Base-by-base conservation (phyloP, 2,888 invertebrate species). In the Clunio marinus region DNA sequence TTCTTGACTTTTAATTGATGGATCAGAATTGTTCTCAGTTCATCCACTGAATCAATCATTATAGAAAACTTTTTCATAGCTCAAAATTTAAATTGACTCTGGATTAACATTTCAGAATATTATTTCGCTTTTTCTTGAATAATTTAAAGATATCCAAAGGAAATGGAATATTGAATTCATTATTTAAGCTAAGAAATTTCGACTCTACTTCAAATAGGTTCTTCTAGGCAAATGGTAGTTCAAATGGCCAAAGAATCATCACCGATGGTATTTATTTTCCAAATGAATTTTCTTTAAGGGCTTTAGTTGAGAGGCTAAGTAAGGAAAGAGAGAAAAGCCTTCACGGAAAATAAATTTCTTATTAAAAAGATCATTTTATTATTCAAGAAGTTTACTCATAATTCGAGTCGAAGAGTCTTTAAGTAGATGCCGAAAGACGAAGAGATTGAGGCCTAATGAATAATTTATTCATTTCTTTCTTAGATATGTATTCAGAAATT, bases 261-360 rank as follows among this genome's bases (percentile, higher is more conserved):
- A 32, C 7, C 35, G 35, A 32, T 32, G 35, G 13, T 32, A 51
- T 51, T 13, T 13, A 51, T 13, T 51, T 51, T 51, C 51, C 2
- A 51, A 51, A 51, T 51, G 51, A 51, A 51, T 51, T 51, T 51
- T 17, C 22, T n/a, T 51, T 17, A 32, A 13, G 35, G 35, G 17
- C 51, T 17, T 5, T 8, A 13, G 3, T 17, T n/a, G 41, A 5
- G 51, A 17, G 51, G 2, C 51, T 4, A 22, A n/a, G 22, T 17
- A 51, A 17, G 51, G 15, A 10, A 51, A 41, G n/a, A 51, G 51
- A 22, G 20, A 7, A 51, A 51, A 51, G 51, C 51, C 17, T 63
- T 63, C 28, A 63, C 63, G 63, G 63, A 27, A 63, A 63, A 63
- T 63, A 63, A 63, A 63, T 63, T 63, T 63, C 35, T 45, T 66